Base-by-base conservation (phyloP, 1,140 invertebrate genomes). In the Rhyzopertha dominica region DNA sequence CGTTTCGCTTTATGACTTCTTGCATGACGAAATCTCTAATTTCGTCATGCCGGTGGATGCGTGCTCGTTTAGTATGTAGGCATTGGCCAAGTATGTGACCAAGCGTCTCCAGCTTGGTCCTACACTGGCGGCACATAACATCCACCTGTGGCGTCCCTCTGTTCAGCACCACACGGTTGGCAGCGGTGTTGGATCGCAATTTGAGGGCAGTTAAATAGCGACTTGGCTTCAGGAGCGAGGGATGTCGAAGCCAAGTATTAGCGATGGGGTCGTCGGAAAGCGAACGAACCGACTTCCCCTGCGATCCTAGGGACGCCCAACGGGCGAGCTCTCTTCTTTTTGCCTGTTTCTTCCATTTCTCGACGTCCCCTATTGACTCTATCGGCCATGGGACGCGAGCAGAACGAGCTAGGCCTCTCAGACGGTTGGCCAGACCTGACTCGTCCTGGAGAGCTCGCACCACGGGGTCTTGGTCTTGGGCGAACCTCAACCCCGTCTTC, bases 81-180 rank as follows among this genome's bases (percentile, higher is more conserved):
- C 58, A 64, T 17, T 51, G 41, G 1, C 59, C 58, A 0, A 63
- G 28, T 2, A 59, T 54, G 23, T 59, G 56, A 0, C 34, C 53
- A 25, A 62, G 50, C 13, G 53, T 65, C 49, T 61, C 58, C 14
- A 43, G 38, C 35, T 49, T 12, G 5, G 16, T 9, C 0, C 25
- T 18, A 29, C 48, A 56, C 14, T 40, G 36, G 8, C 55, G n/a
- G 28, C 57, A 61, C 0, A 2, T 7, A 13, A 40, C n/a, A n/a
- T 49, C 38, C 9, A 17, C 20, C 2, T 30, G 43, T 10, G 47
- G 44, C n/a, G 10, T 34, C n/a, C 41, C 45, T 25, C 43, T 40
- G 12, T 29, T 49, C 34, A 61, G 43, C 16, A 42, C 47, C 22
- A 47, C 49, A 19, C 41, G 43, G 5, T 26, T 45, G 0, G 30